Percentiles rank a stretch among this genome's conserved stretches.
Conservation (phyloP, 1,140 invertebrate genomes). For the Rhopalosiphum maidis region DNA sequence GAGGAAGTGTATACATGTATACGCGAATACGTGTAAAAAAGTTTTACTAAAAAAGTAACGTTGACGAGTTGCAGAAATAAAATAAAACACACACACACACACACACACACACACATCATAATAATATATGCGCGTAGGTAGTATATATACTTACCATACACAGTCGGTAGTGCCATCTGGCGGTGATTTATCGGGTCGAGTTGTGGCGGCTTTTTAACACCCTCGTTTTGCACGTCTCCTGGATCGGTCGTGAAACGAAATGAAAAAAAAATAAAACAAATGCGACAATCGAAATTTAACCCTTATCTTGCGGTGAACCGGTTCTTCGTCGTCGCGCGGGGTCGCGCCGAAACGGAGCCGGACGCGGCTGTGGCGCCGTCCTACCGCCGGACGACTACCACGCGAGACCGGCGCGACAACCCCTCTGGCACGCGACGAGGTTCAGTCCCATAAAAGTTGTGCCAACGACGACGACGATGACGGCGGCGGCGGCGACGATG, state of each 20-base stretch:
- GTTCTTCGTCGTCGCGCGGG: not conserved
- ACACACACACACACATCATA: not conserved
- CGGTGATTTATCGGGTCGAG: not conserved
- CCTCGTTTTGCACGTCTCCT: not conserved
- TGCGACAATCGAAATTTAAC: not conserved
- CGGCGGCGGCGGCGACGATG: constrained; percentile 16
- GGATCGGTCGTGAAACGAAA: not conserved
- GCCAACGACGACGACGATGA: not conserved
- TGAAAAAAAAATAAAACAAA: not conserved
- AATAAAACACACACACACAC: not conserved
- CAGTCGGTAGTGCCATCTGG: not conserved
- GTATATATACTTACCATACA: not conserved
- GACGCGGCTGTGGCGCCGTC: not conserved
- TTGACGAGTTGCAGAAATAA: constrained; percentile 22
- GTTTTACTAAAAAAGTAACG: constrained; percentile 30
- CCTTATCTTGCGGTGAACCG: not conserved
- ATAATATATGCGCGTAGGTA: not conserved
- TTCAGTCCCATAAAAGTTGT: constrained; percentile 1
- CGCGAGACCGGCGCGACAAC: constrained; percentile 10
- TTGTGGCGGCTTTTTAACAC: not conserved
- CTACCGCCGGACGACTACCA: not conserved
- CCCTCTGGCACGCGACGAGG: not conserved
- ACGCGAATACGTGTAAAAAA: not conserved
- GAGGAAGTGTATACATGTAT: not conserved
- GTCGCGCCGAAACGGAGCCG: not conserved